Percentiles rank a stretch among this genome's conserved stretches.
Evolutionary conservation across 2,113 vertebrate genomes (phyloP).

Genomic region (Nansenia antarctica): DNA sequence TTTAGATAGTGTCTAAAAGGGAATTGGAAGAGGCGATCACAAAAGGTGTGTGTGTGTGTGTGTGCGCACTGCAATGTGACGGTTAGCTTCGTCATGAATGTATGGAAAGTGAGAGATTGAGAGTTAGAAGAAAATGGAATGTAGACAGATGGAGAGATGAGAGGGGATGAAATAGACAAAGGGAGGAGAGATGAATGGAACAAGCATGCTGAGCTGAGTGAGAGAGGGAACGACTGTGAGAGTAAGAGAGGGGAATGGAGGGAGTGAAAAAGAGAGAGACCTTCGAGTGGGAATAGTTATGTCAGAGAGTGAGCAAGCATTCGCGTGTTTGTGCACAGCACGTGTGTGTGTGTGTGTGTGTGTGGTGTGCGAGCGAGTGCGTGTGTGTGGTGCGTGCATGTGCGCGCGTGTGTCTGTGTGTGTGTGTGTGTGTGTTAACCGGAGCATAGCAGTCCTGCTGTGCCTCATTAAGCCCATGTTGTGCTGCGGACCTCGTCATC

Average conservation of each 20-base stretch:
- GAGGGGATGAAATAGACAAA: neutral
- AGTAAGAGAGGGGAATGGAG: neutral
- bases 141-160: neutral
- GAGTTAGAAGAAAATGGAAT: neutral
- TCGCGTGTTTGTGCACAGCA: conserved; percentile 1
- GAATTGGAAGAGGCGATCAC: too few relatives aligned
- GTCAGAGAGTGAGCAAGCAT: neutral
- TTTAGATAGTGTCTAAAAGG: too few relatives aligned
- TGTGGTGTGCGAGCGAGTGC: too few relatives aligned
- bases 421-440: conserved; percentile 52
- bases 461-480: conserved; percentile 76
- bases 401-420: too few relatives aligned
- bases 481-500: conserved; percentile 66
- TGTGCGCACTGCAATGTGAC: too few relatives aligned
- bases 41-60: neutral
- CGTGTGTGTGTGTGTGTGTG: too few relatives aligned
- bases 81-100: too few relatives aligned
- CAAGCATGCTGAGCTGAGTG: too few relatives aligned
- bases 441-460: conserved; percentile 62
- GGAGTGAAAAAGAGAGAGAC: too few relatives aligned
- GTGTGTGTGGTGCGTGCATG: too few relatives aligned
- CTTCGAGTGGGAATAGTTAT: too few relatives aligned
- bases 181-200: neutral
- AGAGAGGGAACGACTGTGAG: conserved; percentile 49
- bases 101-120: neutral